Base-by-base conservation (phyloP, 2,113 vertebrate genomes). In the Hepsetus odoe region DNA sequence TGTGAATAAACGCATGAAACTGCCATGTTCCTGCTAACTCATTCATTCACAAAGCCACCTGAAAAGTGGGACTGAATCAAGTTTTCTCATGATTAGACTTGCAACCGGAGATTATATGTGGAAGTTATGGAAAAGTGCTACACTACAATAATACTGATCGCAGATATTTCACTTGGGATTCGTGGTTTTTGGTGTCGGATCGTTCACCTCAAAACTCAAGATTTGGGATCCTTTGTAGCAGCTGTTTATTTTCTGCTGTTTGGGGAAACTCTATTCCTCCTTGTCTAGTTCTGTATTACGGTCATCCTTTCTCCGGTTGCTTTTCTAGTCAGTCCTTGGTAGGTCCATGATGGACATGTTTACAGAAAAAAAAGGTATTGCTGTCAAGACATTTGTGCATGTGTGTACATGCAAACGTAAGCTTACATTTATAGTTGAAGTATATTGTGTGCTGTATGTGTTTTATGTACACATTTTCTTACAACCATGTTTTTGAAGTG, bases 401-500 rank as follows among this genome's bases (percentile, higher is more conserved):
- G 85, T 88, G 72, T 87, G 76, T 82, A 87, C 86, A 87, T 86
- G 84, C 86, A 87, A 81, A 82, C 80, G 82, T 90, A 89, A 87
- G 86, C 84, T 86, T 83, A 90, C 86, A 87, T 90, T 92, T 91
- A 87, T 90, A 88, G 86, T 87, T 90, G 86, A 86, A 87, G 80
- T 88, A 82, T 90, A 65, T 86, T 90, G 87, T 90, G 86, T 86
- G 85, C 83, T 91, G 82, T 92, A 87, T 89, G 82, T 91, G 90
- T 90, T 90, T 89, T 90, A 86, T 89, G 89, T 93, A 89, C 85
- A 88, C 87, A 90, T 89, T 90, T 80, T 14, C 77, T 14, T 59
- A 42, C 55, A 90, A 92, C 90, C 83, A 64, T 90, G 59, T 92
- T 91, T 91, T 91, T 85, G 88, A 89, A 85, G 83, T 89, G 88